phyloP scores from a whole-genome alignment of 2,888 invertebrate genomes.

The Tipula unca region DNA sequence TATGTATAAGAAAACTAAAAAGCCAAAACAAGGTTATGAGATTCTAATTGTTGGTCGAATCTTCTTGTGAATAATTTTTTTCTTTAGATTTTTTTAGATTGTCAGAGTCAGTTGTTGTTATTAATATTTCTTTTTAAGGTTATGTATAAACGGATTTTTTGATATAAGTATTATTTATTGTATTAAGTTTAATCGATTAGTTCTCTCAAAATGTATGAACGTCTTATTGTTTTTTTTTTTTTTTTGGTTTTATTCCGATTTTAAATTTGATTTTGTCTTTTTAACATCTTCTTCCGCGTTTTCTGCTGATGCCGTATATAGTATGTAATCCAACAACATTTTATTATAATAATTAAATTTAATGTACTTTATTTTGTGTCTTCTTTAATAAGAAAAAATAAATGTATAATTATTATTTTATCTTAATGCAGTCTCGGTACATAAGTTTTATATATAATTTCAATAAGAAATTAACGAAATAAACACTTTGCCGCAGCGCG shows the following conservation, averaged over 20 bases:
- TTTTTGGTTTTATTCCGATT: not conserved
- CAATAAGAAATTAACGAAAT: not conserved
- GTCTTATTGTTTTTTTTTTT: not conserved
- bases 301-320: not conserved
- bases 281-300: not conserved
- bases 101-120: not conserved
- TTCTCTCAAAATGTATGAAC: slow-evolving; percentile 8
- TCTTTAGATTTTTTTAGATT: not conserved
- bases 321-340: not conserved
- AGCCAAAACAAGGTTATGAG: slow-evolving; percentile 14
- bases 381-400: not conserved
- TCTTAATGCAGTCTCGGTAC: not conserved
- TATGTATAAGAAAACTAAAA: not conserved
- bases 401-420: not conserved
- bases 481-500: not conserved
- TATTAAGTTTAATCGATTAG: slow-evolving; percentile 2
- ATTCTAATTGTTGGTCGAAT: slow-evolving; percentile 14
- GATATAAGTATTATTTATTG: not conserved
- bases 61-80: not conserved
- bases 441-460: slow-evolving; percentile 2
- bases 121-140: not conserved
- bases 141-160: not conserved
- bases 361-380: not conserved
- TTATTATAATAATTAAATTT: not conserved
- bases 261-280: not conserved